Percentiles rank a stretch among this genome's conserved stretches.
Conservation (phyloP, 2,113 vertebrate species). For the Pristiophorus japonicus region DNA sequence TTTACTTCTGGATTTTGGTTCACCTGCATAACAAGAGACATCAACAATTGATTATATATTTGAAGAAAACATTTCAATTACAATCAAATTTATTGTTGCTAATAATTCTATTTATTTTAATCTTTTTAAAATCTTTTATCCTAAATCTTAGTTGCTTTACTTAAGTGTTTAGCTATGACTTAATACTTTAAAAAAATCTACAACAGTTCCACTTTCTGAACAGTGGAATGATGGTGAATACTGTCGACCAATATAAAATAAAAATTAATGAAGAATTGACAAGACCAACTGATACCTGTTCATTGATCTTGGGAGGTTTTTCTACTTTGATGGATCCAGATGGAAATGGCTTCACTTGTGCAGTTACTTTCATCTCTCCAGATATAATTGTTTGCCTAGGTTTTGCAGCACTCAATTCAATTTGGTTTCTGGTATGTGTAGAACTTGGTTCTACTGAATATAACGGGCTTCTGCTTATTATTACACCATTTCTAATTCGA, state of each 20-base stretch:
- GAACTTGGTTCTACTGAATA: slow-evolving; percentile 38
- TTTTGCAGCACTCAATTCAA: neutral
- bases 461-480: slow-evolving; percentile 25
- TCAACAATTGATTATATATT: neutral
- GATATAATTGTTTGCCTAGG: slow-evolving; percentile 41
- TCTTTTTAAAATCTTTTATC: neutral
- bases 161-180: neutral
- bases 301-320: neutral
- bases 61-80: neutral
- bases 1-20: slow-evolving; percentile 41
- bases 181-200: neutral
- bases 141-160: neutral
- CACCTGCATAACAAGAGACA: slow-evolving; percentile 41
- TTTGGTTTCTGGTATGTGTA: neutral
- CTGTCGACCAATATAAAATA: neutral
- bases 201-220: neutral
- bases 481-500: slow-evolving; percentile 56
- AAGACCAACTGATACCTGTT: slow-evolving; percentile 28
- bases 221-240: neutral
- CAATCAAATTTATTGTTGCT: neutral
- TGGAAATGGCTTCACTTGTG: slow-evolving; percentile 42
- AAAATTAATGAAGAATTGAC: neutral
- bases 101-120: neutral
- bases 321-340: neutral
- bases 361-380: slow-evolving; percentile 43